A percentile compares a stretch with the other conserved stretches of the same genome.
phyloP scores from a whole-genome alignment of 2,888 invertebrate genomes.

The Spilarctia lutea region DNA sequence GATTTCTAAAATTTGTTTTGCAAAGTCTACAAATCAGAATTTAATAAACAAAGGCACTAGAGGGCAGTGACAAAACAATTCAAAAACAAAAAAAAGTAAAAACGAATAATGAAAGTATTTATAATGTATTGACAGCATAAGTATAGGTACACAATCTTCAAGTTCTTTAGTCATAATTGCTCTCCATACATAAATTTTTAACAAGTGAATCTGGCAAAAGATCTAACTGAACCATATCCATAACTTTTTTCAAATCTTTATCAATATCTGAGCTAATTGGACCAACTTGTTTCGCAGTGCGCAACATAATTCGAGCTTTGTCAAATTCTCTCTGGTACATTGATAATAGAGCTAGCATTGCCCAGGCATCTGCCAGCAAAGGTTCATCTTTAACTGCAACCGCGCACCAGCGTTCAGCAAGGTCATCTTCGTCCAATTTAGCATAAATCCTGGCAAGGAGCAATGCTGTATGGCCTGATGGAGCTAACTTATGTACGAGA shows the following conservation, averaged over 20 bases:
- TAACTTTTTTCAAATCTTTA: slow-evolving; percentile 63
- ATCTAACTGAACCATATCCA: slow-evolving; percentile 62
- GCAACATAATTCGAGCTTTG: slow-evolving; percentile 71
- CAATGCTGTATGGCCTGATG: slow-evolving; percentile 73
- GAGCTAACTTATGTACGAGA: slow-evolving; percentile 71
- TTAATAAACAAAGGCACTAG: background rate
- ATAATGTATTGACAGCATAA: background rate
- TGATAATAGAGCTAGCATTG: slow-evolving; percentile 71
- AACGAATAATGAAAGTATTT: background rate
- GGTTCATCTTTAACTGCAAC: slow-evolving; percentile 76
- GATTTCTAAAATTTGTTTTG: background rate
- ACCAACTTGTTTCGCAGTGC: slow-evolving; percentile 76
- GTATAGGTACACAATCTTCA: background rate
- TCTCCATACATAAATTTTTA: slow-evolving; percentile 64
- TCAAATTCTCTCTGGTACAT: slow-evolving; percentile 67
- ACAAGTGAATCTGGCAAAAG: slow-evolving; percentile 67
- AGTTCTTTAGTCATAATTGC: slow-evolving; percentile 3
- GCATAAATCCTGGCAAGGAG: slow-evolving; percentile 70
- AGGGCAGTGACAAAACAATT: background rate
- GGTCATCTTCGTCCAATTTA: slow-evolving; percentile 60
- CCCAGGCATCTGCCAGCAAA: slow-evolving; percentile 78
- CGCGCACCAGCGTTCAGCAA: slow-evolving; percentile 77
- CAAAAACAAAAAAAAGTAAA: background rate
- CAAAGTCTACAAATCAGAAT: background rate
- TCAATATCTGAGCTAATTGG: slow-evolving; percentile 69